Evolutionary conservation across 2,797 vertebrate genomes (phyloP).

Genomic region (Danio choprae): DNA sequence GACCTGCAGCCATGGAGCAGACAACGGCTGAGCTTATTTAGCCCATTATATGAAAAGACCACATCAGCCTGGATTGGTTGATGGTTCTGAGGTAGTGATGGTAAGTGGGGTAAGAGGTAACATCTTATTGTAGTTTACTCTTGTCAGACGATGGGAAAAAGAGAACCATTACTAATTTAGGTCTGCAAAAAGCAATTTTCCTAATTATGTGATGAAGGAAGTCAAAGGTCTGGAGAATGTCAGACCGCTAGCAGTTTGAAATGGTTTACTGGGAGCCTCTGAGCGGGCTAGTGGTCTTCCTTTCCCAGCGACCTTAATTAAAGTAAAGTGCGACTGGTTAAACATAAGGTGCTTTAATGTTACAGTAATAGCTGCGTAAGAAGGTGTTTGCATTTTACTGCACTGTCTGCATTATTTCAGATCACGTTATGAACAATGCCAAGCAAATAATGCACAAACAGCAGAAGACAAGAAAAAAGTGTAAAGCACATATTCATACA

Average conservation of each 20-base stretch:
- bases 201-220: slow-evolving; percentile 88
- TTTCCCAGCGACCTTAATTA: slow-evolving; percentile 67
- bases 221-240: slow-evolving; percentile 77
- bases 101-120: slow-evolving; percentile 85
- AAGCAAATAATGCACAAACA: neutral
- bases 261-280: slow-evolving; percentile 75
- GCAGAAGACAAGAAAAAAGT: neutral
- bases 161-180: slow-evolving; percentile 85
- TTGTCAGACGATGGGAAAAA: slow-evolving; percentile 79
- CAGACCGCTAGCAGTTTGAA: slow-evolving; percentile 72
- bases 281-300: slow-evolving; percentile 66
- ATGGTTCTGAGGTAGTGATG: slow-evolving; percentile 80
- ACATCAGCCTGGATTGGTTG: slow-evolving; percentile 69
- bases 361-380: neutral
- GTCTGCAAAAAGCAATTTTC: slow-evolving; percentile 88
- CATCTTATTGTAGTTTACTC: slow-evolving; percentile 90
- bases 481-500: neutral
- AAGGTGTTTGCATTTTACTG: neutral
- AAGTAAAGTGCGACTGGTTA: slow-evolving; percentile 33
- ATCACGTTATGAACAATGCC: neutral
- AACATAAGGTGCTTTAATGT: neutral
- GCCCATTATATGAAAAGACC: slow-evolving; percentile 75
- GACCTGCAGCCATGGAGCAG: slow-evolving; percentile 78
- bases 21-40: slow-evolving; percentile 83
- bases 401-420: neutral